phyloP scores from a whole-genome alignment of 2,888 invertebrate genomes.

The Megaustenia siamemsis region DNA sequence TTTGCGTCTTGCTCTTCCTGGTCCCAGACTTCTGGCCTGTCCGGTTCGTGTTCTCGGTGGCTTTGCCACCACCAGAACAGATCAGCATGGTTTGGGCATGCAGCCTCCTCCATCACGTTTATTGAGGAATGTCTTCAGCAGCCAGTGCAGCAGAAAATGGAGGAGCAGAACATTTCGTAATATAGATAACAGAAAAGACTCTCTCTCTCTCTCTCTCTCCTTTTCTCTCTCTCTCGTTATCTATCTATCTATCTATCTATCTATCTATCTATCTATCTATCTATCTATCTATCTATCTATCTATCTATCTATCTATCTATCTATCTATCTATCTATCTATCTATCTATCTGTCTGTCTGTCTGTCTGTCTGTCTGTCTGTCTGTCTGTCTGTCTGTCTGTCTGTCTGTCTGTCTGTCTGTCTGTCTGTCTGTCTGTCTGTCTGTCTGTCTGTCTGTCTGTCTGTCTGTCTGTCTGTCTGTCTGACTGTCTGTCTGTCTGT shows the following conservation, averaged over 20 bases:
- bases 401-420: conserved; percentile 15
- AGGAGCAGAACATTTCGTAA: too few relatives aligned
- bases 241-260: background rate
- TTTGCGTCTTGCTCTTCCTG: too few relatives aligned
- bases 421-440: conserved; percentile 12
- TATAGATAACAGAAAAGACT: too few relatives aligned
- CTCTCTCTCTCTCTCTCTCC: too few relatives aligned
- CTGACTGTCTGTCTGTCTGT: conserved; percentile 14
- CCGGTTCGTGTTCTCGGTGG: too few relatives aligned
- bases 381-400: conserved; percentile 20
- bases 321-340: conserved; percentile 9
- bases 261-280: background rate
- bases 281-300: conserved; percentile 24
- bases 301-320: conserved; percentile 25
- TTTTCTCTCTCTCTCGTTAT: conserved; percentile 6
- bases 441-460: conserved; percentile 14
- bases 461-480: conserved; percentile 15
- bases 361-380: conserved; percentile 11
- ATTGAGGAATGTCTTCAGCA: too few relatives aligned
- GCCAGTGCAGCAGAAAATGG: too few relatives aligned
- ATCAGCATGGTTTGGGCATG: too few relatives aligned
- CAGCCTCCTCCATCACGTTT: too few relatives aligned
- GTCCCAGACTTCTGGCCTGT: too few relatives aligned
- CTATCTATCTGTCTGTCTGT: conserved; percentile 10
- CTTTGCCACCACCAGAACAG: too few relatives aligned